phyloP scores from a whole-genome alignment of 2,797 vertebrate species.

The Leptodactylus fallax region DNA sequence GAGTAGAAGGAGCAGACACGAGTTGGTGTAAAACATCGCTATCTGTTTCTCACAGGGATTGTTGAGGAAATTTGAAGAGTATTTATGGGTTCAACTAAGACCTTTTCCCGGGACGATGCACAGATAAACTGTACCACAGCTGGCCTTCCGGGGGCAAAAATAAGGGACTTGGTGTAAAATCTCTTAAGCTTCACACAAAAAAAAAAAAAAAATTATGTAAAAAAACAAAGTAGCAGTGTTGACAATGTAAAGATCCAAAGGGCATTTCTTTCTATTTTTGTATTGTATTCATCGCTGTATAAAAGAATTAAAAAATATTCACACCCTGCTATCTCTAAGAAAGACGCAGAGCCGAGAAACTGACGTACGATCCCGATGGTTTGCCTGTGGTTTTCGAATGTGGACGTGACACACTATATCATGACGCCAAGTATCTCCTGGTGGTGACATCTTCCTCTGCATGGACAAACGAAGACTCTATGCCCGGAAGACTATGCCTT shows the following conservation, averaged over 20 bases:
- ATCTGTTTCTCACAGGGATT: background rate
- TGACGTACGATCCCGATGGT: background rate
- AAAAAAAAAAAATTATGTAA: background rate
- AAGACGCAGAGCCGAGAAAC: background rate
- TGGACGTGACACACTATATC: conserved; percentile 11
- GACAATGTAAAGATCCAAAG: conserved; percentile 59
- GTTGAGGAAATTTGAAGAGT: background rate
- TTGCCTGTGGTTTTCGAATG: background rate
- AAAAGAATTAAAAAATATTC: conserved; percentile 33
- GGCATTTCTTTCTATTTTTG: conserved; percentile 65
- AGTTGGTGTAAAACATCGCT: background rate
- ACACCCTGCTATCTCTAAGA: background rate
- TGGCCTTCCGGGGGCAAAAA: background rate
- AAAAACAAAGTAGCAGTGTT: conserved; percentile 36
- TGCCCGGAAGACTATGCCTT: background rate
- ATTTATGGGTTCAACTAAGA: background rate
- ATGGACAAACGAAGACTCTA: background rate
- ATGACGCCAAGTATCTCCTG: background rate
- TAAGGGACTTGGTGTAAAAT: conserved; percentile 21
- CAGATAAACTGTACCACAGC: background rate
- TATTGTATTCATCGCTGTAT: conserved; percentile 57
- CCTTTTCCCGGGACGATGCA: background rate
- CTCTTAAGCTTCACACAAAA: conserved; percentile 44
- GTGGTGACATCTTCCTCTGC: background rate
- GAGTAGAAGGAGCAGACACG: background rate